Evolutionary conservation across 2,888 invertebrate species (phyloP), one percentile per base, ranked within the genome.

Genomic region (Netelia inedita): DNA sequence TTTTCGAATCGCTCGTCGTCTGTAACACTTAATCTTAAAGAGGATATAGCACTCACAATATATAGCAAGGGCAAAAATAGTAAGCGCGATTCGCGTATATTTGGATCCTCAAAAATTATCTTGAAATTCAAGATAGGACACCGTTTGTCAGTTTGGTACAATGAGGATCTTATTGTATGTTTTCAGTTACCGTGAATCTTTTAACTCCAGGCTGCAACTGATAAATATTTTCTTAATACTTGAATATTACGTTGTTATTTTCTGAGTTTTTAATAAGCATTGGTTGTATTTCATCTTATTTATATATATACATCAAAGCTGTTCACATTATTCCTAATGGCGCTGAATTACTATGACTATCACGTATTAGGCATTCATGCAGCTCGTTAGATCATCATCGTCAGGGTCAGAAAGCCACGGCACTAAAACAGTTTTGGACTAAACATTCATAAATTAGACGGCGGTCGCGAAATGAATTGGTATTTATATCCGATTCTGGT

Each of bases 161-260:
- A n/a, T 43, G 10, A 1, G 19, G 16, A 63, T 21, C 50, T 65
- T 28, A 35, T 41, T 10, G n/a, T 55, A 21, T 46, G 3, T 53
- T 69, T 23, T 14, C 3, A n/a, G 55, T 41, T 14, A 41, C 16
- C 19, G 41, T 57, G 2, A 74, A 79, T 21, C 53, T 50, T 83
- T 78, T 79, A 19, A 61, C 75, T 63, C 83, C 83, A 86, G 83
- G 79, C 83, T 86, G 86, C 86, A 83, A 79, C 81, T 65, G 65
- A 82, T 35, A 1, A n/a, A 53, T 74, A 19, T 76, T 19, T 65
- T 59, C 1, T 41, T 5, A 28, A 5, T 28, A n/a, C 2, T 9
- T 14, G 8, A 50, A 1, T 61, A 11, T 50, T 57, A 35, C 14
- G 19, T 41, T 46, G 1, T 41, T 28, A 46, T 21, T 61, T 61